These are phyloP conservation scores for Leuciscus waleckii DNA, from an alignment of 2,797 vertebrate species.

Conservation along the genomic window DNA sequence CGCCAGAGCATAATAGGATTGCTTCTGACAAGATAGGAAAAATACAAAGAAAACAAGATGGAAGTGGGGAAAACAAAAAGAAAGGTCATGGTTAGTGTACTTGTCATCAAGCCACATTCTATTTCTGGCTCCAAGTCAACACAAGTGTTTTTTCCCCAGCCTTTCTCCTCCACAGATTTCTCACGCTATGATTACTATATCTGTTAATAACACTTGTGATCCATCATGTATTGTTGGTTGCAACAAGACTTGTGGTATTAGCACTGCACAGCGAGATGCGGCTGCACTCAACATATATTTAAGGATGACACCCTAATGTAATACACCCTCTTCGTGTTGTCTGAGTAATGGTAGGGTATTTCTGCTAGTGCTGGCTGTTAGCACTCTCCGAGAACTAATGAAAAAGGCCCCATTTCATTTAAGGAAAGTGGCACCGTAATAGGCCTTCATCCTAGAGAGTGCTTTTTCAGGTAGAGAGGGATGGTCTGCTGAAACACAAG, in stretches of 20 bases:
- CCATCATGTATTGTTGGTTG: slow-evolving; percentile 28
- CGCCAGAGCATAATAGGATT: slow-evolving; percentile 62
- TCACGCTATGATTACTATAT: slow-evolving; percentile 32
- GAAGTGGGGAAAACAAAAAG: background rate
- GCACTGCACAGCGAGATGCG: slow-evolving; percentile 16
- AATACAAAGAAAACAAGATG: slow-evolving; percentile 48
- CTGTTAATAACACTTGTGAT: slow-evolving; percentile 21
- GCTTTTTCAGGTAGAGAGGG: slow-evolving; percentile 71
- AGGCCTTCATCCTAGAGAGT: slow-evolving; percentile 76
- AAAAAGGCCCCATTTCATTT: slow-evolving; percentile 72
- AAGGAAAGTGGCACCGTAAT: slow-evolving; percentile 69
- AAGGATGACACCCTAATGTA: slow-evolving; percentile 76
- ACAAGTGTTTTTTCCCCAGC: background rate
- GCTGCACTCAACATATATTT: slow-evolving; percentile 51
- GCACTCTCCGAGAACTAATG: slow-evolving; percentile 57
- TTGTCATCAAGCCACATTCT: slow-evolving; percentile 35
- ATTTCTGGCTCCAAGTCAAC: slow-evolving; percentile 41
- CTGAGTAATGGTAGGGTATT: slow-evolving; percentile 41
- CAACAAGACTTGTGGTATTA: slow-evolving; percentile 15
- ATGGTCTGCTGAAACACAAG: slow-evolving; percentile 60
- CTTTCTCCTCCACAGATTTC: slow-evolving; percentile 3
- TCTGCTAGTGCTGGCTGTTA: slow-evolving; percentile 26
- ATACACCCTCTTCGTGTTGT: slow-evolving; percentile 46
- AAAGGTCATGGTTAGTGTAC: slow-evolving; percentile 45
- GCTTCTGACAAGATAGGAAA: slow-evolving; percentile 49